These are phyloP conservation scores for Eufriesea mexicana DNA, from an alignment of 1,140 invertebrate species.

Conservation along the genomic window DNA sequence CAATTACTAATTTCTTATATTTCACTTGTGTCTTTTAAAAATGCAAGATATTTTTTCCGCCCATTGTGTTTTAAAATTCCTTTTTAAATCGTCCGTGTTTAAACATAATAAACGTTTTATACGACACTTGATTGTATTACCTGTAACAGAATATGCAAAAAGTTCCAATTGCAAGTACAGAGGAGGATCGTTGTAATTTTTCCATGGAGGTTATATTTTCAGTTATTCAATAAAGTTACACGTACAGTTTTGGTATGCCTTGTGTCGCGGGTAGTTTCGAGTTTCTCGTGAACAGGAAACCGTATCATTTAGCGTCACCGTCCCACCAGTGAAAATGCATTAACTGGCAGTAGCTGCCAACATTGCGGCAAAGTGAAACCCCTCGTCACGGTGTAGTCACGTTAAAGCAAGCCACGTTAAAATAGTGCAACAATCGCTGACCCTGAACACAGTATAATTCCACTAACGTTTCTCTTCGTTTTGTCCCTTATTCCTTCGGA, in stretches of 20 bases:
- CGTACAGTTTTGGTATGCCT: slow-evolving; percentile 23
- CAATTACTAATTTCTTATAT: background rate
- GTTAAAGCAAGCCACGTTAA: slow-evolving; percentile 45
- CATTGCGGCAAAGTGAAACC: slow-evolving; percentile 52
- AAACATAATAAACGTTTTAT: background rate
- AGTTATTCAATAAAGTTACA: background rate
- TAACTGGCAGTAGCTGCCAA: slow-evolving; percentile 42
- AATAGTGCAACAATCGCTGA: slow-evolving; percentile 44
- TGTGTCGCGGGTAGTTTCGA: slow-evolving; percentile 27
- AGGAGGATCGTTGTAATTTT: slow-evolving; percentile 2
- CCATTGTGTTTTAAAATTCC: no score
- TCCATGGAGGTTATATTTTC: background rate
- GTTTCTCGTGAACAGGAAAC: slow-evolving; percentile 49
- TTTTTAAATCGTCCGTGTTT: background rate
- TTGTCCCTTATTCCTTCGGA: slow-evolving; percentile 25
- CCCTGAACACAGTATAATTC: slow-evolving; percentile 44
- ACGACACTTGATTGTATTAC: background rate
- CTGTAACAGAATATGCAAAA: background rate
- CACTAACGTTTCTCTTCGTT: slow-evolving; percentile 24
- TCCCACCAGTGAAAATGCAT: slow-evolving; percentile 47
- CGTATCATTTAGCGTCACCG: slow-evolving; percentile 42
- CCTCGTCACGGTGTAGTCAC: slow-evolving; percentile 43
- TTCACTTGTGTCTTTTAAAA: background rate
- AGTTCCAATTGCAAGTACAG: background rate
- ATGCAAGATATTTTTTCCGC: no score